Evolutionary conservation across 1,140 invertebrate genomes (phyloP).

Genomic region (Orchesella cincta): DNA sequence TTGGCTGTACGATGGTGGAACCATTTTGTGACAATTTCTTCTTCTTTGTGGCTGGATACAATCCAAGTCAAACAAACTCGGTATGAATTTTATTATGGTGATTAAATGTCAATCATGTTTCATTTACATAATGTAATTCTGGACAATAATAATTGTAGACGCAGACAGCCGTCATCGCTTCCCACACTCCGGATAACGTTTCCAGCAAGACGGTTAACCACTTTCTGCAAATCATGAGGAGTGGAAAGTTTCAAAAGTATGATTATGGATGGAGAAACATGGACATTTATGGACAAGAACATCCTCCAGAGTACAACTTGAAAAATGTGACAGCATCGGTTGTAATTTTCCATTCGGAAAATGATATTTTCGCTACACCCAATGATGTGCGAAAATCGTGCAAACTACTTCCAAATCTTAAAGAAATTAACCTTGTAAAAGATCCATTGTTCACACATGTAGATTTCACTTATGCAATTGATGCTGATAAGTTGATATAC

Average conservation of each 20-base stretch:
- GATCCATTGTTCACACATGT: not conserved
- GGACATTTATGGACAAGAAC: not conserved
- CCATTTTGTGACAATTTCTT: constrained; percentile 11
- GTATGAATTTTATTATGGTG: not conserved
- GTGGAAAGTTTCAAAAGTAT: not conserved
- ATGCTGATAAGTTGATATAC: not conserved
- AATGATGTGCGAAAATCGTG: not conserved
- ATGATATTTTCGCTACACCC: not conserved
- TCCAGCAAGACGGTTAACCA: constrained; percentile 6
- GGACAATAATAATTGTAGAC: not conserved
- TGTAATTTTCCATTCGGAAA: not conserved
- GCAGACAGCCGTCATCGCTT: not conserved
- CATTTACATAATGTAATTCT: not conserved
- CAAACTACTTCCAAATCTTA: not conserved
- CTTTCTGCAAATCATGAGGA: not conserved
- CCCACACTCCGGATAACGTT: constrained; percentile 5
- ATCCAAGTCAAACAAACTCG: not conserved
- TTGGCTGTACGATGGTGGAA: not conserved
- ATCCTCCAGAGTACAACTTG: not conserved
- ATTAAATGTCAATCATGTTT: not conserved
- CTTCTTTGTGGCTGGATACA: not conserved
- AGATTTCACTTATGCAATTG: not conserved
- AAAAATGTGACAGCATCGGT: not conserved
- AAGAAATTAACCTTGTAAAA: not conserved
- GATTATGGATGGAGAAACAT: not conserved